Base-by-base conservation (phyloP, 2,888 invertebrate species). In the Gerris lacustris region DNA sequence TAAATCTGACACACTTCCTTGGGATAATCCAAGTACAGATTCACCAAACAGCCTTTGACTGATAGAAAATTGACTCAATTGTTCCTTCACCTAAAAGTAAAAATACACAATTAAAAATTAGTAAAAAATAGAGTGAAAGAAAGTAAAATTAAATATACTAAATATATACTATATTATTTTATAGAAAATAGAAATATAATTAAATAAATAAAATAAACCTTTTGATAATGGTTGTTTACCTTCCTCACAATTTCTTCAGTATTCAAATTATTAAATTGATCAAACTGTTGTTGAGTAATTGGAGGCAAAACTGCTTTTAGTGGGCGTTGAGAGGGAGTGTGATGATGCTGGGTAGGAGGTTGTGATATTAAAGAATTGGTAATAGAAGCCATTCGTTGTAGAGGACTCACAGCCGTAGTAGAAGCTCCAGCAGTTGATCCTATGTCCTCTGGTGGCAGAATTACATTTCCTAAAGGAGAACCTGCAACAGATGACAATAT, bases 21-120 rank as follows among this genome's bases (percentile, higher is more conserved):
- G 96, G 1, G 95, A 95, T 69, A 96, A 82, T 0, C 96, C 96
- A 72, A 99, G 84, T n/a, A 99, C 97, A 1, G 93, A 94, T 81
- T 99, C 99, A 7, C 99, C 99, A 79, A 99, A 99, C 68, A 99
- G 84, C 76, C 99, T 87, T 82, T 99, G 99, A 78, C 97, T 97
- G 79, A 99, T 95, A 75, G 94, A 94, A 82, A 94, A 96, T 82
- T 95, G 95, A 77, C 94, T 94, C 70, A 95, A 82, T 77, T 94
- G 94, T 82, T 96, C 95, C 81, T 95, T 95, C 43, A 95, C 94
- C 85, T 85, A 77, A 11, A 76, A 76, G 72, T 74, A 71, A 73
- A 70, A 75, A 69, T 74, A 31, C 31, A 31, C 31, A 31, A 31
- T 31, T 31, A 31, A 31, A 31, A 31, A 72, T 71, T n/a, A n/a